Conservation (phyloP, 2,113 vertebrate species). For the Oxyura jamaicensis region DNA sequence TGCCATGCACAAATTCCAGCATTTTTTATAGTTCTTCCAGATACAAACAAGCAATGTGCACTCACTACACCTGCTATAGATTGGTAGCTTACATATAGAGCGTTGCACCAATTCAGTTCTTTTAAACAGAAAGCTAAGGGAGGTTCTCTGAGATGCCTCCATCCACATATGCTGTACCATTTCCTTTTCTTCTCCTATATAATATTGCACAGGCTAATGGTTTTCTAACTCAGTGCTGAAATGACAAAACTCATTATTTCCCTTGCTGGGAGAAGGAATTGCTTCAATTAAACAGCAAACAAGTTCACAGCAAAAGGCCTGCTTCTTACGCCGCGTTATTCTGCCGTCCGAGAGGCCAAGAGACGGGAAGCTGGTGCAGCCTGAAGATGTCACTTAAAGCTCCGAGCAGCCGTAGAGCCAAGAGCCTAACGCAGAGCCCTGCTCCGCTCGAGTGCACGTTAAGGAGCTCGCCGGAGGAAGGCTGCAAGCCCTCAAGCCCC, state of each 20-base stretch:
- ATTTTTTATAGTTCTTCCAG: neutral
- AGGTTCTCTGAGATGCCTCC: neutral
- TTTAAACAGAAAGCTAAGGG: neutral
- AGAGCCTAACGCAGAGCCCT: fast-evolving
- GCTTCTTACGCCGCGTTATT: fast-evolving
- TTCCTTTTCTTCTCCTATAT: neutral
- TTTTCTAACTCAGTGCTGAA: neutral
- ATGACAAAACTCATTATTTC: neutral
- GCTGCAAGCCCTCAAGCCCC: neutral
- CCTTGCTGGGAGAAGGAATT: neutral
- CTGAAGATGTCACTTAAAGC: neutral
- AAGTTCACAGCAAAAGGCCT: neutral
- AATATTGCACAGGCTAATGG: neutral
- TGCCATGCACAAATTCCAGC: neutral
- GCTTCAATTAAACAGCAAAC: neutral
- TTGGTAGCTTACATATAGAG: neutral
- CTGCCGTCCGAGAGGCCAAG: neutral
- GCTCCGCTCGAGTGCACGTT: fast-evolving
- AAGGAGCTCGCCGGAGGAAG: neutral
- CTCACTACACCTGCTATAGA: neutral
- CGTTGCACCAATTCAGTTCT: neutral
- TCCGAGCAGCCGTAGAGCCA: fast-evolving
- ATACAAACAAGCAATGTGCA: neutral
- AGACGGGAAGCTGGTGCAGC: neutral
- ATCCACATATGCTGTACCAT: neutral